Evolutionary conservation across 1,140 invertebrate species (phyloP).

Genomic region (Acromyrmex echinatior): DNA sequence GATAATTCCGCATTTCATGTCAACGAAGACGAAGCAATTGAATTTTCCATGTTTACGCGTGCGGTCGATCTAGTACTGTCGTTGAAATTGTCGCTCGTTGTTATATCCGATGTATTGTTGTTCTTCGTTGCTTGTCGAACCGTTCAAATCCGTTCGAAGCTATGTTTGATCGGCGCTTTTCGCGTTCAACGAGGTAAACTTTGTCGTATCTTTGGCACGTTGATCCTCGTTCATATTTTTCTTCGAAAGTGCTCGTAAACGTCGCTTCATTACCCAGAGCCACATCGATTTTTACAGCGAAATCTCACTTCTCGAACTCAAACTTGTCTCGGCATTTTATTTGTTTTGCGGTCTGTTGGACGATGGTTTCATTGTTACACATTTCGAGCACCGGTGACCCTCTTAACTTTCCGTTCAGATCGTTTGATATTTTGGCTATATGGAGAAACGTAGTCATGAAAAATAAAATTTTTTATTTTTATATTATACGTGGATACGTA

Average conservation of each 20-base stretch:
- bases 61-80: not conserved
- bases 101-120: not conserved
- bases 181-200: not conserved
- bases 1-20: not conserved
- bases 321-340: not conserved
- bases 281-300: not conserved
- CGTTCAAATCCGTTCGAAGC: not conserved
- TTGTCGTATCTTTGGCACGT: slow-evolving; percentile 17
- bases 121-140: not conserved
- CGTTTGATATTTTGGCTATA: too few relatives aligned
- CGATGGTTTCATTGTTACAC: slow-evolving; percentile 15
- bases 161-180: slow-evolving; percentile 31
- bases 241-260: not conserved
- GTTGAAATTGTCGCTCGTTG: not conserved
- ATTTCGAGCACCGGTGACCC: too few relatives aligned
- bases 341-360: not conserved
- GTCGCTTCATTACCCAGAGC: slow-evolving; percentile 17
- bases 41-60: slow-evolving; percentile 28
- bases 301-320: not conserved
- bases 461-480: too few relatives aligned
- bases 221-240: not conserved
- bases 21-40: not conserved
- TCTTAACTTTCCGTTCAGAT: too few relatives aligned
- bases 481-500: too few relatives aligned
- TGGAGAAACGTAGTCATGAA: too few relatives aligned